Evolutionary conservation across 2,113 vertebrate species (phyloP).

Genomic region (Alexandromys fortis): DNA sequence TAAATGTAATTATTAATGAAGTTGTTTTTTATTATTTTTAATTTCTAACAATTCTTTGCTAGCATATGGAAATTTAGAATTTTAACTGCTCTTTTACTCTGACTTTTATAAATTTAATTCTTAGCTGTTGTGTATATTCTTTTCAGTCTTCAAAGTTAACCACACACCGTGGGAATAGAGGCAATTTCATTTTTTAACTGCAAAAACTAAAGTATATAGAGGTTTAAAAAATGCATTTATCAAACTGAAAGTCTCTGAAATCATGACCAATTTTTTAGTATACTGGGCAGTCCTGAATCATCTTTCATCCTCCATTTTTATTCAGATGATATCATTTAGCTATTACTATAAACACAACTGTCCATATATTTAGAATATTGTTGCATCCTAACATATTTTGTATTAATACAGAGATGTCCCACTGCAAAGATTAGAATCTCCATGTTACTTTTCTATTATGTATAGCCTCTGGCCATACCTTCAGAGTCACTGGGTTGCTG

Average conservation of each 20-base stretch:
- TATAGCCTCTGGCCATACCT: not conserved
- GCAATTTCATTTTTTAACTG: not conserved
- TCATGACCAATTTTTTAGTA: not conserved
- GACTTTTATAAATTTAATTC: not conserved
- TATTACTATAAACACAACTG: not conserved
- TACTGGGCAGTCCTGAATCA: not conserved
- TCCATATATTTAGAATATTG: not conserved
- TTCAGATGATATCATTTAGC: not conserved
- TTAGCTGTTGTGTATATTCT: not conserved
- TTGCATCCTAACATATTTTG: not conserved
- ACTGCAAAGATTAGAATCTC: not conserved
- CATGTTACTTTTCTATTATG: not conserved
- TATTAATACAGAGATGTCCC: not conserved
- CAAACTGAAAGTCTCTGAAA: not conserved
- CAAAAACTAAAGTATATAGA: not conserved
- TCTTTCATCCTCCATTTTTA: not conserved
- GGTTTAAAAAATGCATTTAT: not conserved
- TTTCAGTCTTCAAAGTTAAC: not conserved
- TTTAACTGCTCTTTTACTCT: not conserved
- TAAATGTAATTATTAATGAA: not conserved
- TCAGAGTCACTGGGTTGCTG: not conserved
- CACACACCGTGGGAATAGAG: not conserved
- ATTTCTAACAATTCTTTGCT: not conserved
- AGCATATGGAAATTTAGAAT: not conserved
- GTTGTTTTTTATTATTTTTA: not conserved